Base-by-base conservation (phyloP, 2,113 vertebrate genomes). In the Furnarius figulus region DNA sequence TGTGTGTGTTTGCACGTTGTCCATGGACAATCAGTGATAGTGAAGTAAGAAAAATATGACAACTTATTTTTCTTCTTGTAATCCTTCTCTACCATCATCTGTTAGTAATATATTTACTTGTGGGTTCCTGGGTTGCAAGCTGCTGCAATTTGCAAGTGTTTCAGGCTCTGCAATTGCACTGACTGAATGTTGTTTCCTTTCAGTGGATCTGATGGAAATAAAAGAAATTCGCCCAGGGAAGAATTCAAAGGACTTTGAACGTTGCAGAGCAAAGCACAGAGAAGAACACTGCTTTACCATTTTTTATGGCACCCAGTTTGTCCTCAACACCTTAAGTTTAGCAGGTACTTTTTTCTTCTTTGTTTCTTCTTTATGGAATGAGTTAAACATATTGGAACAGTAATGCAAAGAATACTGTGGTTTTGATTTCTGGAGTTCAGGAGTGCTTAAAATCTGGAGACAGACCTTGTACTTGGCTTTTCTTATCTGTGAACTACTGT, bases 141-240 rank as follows among this genome's bases (percentile, higher is more conserved):
- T 81, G 73, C 14, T 35, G 24, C 24, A 72, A 40, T 85, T 85
- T 52, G 8, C 44, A 40, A 10, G 2, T 68, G 16, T 53, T 90
- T 90, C 56, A 80, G 55, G 27, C 67, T 86, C 35, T 88, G 68
- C 31, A 52, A 9, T 24, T 90, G n/a, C 63, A 83, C 17, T 94
- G 28, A 96, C 78, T 79, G 49, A 74, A 37, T 88, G 31, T 82
- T 94, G 5, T 72, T 94, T 88, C 62, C 82, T 98, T 98, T 70
- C 82, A 99, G 99, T 99, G 99, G 99, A 99, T 79, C 97, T 99
- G 85, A 98, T 97, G 96, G 99, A 99, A 95, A 99, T 99, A 95
- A 98, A 99, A 96, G 99, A 99, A 96, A 97, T 99, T 47, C 98
- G 99, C 3, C 98, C 98, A 2, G 99, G 99, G 39, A 99, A 98